Conservation (phyloP, 2,113 vertebrate species). For the Bubo scandiacus region DNA sequence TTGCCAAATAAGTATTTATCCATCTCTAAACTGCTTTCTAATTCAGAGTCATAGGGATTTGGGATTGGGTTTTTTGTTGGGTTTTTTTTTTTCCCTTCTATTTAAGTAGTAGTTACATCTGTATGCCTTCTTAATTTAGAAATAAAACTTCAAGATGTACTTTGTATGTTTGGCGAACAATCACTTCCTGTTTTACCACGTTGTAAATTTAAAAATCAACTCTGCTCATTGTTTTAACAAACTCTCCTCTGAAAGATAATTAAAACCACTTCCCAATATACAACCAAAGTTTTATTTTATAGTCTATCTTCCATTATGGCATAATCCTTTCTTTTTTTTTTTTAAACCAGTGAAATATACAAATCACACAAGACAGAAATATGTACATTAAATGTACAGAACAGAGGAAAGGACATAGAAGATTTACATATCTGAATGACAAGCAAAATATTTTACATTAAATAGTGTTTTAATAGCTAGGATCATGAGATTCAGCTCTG, state of each 20-base stretch:
- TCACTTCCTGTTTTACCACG: conserved; percentile 32
- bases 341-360: conserved; percentile 83
- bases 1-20: neutral
- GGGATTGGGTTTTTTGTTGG: neutral
- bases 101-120: conserved; percentile 34
- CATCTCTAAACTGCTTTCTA: conserved; percentile 18
- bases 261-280: conserved; percentile 82
- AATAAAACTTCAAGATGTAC: conserved; percentile 52
- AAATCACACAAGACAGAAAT: conserved; percentile 83
- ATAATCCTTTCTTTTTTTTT: conserved; percentile 74
- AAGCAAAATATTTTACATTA: conserved; percentile 86
- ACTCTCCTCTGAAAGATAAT: conserved; percentile 70
- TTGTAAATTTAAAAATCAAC: conserved; percentile 56
- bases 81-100: accelerated
- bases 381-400: conserved; percentile 87
- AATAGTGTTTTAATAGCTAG: conserved; percentile 81
- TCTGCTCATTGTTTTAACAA: conserved; percentile 53
- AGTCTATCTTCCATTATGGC: conserved; percentile 82
- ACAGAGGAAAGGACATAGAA: conserved; percentile 75
- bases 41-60: neutral
- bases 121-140: conserved; percentile 24
- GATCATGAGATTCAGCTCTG: conserved; percentile 75
- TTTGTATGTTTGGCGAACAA: conserved; percentile 40
- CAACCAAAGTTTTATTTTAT: conserved; percentile 84
- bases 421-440: conserved; percentile 84